Percentiles rank a stretch among this genome's conserved stretches.
Evolutionary conservation across 2,797 vertebrate genomes (phyloP).

Genomic region (Nyctibius grandis): DNA sequence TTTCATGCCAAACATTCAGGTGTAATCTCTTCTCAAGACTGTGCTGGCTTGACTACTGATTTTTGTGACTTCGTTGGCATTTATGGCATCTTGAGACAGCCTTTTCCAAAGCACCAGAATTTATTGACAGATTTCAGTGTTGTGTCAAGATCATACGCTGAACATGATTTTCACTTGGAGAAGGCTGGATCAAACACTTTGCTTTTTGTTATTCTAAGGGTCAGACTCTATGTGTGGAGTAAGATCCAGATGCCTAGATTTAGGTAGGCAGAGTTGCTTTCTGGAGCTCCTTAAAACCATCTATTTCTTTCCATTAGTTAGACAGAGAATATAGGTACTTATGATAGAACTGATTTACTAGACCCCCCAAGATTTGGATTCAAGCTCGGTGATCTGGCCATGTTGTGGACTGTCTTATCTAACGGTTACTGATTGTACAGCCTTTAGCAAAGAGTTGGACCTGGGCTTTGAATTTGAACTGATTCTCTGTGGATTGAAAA

Average conservation of each 20-base stretch:
- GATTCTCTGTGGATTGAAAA: neutral
- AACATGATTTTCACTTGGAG: neutral
- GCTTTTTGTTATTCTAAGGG: neutral
- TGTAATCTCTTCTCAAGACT: neutral
- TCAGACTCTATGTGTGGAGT: neutral
- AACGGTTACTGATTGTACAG: neutral
- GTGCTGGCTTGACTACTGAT: neutral
- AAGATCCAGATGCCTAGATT: neutral
- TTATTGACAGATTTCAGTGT: neutral
- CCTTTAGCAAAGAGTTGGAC: neutral
- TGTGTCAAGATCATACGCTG: neutral
- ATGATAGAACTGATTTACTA: neutral
- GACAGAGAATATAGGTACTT: neutral
- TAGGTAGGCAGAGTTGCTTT: neutral
- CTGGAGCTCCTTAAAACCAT: neutral
- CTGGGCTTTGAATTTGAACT: neutral
- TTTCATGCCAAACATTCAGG: neutral
- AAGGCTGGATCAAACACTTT: neutral
- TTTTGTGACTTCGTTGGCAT: neutral
- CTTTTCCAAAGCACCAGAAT: neutral
- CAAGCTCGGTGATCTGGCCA: neutral
- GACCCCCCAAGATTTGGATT: neutral
- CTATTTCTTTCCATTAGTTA: neutral
- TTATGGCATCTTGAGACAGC: neutral
- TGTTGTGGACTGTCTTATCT: neutral